Evolutionary conservation across 2,888 invertebrate genomes (phyloP), one percentile per base, ranked within the genome.

Genomic region (Colostygia pectinataria): DNA sequence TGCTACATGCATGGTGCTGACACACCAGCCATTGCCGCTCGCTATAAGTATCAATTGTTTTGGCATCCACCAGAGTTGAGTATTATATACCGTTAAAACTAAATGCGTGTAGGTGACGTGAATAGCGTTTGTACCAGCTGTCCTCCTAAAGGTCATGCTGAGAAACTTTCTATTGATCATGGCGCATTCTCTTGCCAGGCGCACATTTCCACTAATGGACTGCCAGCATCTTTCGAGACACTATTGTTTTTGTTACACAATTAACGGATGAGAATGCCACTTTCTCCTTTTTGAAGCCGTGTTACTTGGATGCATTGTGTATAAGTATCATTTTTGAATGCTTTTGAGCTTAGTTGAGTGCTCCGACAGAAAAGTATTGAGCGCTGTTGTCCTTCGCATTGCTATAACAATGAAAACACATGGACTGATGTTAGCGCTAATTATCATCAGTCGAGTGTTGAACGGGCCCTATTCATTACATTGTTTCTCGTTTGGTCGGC

Each of bases 181-280:
- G 18, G 38, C 46, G 25, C 38, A 43, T 45, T 51, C 75, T 82
- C 79, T 76, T 83, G 85, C 84, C 84, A 81, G 79, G 74, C 73
- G 74, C 80, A 83, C 78, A 79, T 82, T 82, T 74, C 68, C 75
- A 70, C 75, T 86, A 86, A 87, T 85, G 84, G 83, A 80, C 79
- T 77, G 66, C 71, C 60, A 64, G 53, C 69, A 71, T 80, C 76
- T 74, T 70, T 63, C 52, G 63, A 73, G 74, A 70, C 65, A 66
- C 75, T 73, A 76, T 81, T 84, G 83, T 86, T 83, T 82, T 83
- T 82, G 77, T 65, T 63, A 66, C 66, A 69, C 68, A 74, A 75
- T 77, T 73, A 77, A 72, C 68, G 62, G 61, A 60, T 62, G 60
- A 62, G 63, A 68, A 61, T 20, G 32, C 66, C 66, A 71, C 66